Evolutionary conservation across 2,797 vertebrate genomes (phyloP), one percentile per base, ranked within the genome.

Genomic region (Rhinophrynus dorsalis): DNA sequence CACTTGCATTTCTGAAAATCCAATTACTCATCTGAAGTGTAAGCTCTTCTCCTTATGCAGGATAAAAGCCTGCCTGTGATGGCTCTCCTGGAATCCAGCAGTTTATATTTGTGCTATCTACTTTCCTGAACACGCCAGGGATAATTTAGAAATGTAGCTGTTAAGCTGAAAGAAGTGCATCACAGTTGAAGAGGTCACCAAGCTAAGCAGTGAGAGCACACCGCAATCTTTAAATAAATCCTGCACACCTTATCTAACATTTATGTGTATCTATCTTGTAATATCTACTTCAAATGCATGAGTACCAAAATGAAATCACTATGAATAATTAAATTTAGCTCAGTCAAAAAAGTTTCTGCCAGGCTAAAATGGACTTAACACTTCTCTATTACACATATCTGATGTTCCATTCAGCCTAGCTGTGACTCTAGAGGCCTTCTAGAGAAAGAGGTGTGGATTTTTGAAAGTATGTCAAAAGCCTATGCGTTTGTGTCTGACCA

Each of bases 381-480:
- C 54, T 54, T 45, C 60, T 74, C 55, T 48, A 59, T 60, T 74
- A 62, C 62, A 73, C 45, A 24, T 37, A 73, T 60, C 70, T 73
- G 70, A 73, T 24, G 55, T 66, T 48, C 56, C 37, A 64, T 77
- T 77, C 75, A 74, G 89, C 83, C 89, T 90, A 86, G 77, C 81
- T 82, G 78, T 74, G 77, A 88, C 87, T 88, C 90, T 87, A 78
- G 90, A 91, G 91, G 91, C 79, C 89, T 85, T 80, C 84, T 89
- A 84, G 85, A 86, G 84, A 81, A 86, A 86, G 85, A 80, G 86
- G 86, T 88, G 84, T 92, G 89, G 85, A 86, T 90, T 92, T 95
- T 91, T 90, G 84, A 91, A 95, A 94, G 86, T 94, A 83, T 94
- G 90, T 94, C 90, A 92, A 93, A 96, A 94, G 89, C 91, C 88